Conservation (phyloP, 2,113 vertebrate genomes). For the Podocnemis expansa region DNA sequence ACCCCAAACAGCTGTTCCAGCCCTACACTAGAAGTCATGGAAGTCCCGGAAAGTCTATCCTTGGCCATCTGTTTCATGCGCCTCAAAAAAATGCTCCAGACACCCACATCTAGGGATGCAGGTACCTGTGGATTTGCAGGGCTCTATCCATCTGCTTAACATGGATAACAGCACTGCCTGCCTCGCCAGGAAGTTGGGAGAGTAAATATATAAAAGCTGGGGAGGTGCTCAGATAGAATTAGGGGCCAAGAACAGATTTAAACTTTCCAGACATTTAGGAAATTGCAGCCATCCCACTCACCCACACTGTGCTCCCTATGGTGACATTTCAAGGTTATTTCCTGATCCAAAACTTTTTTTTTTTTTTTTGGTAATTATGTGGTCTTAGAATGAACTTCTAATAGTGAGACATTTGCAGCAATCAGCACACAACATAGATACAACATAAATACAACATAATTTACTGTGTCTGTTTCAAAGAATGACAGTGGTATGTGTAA, state of each 20-base stretch:
- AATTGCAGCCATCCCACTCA: not conserved
- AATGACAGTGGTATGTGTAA: conserved; percentile 43
- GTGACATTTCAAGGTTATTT: not conserved
- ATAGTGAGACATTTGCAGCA: not conserved
- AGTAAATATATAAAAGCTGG: not conserved
- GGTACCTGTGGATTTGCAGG: no score
- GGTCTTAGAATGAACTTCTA: not conserved
- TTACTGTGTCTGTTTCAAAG: conserved; percentile 60
- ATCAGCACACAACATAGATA: not conserved
- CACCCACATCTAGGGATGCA: no score
- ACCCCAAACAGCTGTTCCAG: no score
- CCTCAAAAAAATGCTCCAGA: no score
- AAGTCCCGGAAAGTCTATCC: no score
- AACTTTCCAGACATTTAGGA: not conserved
- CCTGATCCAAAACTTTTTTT: not conserved
- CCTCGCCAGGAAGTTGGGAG: not conserved
- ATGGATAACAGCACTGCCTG: not conserved
- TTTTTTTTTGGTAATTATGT: not conserved
- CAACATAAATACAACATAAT: conserved; percentile 48
- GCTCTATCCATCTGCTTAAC: not conserved
- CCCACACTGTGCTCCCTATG: not conserved
- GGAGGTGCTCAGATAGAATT: not conserved
- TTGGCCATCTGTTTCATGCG: no score
- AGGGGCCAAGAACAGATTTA: not conserved
- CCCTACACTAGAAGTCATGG: no score